phyloP scores from a whole-genome alignment of 2,113 vertebrate genomes.

The Brienomyrus brachyistius region DNA sequence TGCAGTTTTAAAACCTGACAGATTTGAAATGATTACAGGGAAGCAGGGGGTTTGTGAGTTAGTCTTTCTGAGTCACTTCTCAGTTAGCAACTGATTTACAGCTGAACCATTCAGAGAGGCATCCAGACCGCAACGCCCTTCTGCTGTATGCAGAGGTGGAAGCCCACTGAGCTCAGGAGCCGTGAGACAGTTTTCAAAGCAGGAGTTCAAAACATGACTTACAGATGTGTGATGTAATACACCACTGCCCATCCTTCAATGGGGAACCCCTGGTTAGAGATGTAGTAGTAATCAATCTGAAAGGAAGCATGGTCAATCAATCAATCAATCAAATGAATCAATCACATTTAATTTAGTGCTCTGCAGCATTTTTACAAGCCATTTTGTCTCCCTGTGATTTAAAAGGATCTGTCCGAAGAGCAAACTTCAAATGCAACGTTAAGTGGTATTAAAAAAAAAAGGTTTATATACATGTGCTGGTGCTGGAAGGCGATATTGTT shows the following conservation, averaged over 20 bases:
- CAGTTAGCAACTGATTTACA: not conserved
- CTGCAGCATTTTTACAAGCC: not conserved
- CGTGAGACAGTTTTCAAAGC: not conserved
- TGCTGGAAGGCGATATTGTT: not conserved
- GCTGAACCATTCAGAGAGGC: not conserved
- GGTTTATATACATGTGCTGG: not conserved
- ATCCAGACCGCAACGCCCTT: not conserved
- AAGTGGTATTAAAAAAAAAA: not conserved
- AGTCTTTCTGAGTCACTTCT: not conserved
- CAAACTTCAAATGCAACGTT: not conserved
- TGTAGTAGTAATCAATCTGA: conserved; percentile 84
- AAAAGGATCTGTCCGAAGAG: not conserved
- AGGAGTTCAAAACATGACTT: conserved; percentile 42
- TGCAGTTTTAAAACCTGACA: not conserved
- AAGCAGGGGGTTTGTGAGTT: not conserved
- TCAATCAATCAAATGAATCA: not conserved
- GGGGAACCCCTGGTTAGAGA: conserved; percentile 77
- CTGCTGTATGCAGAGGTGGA: not conserved
- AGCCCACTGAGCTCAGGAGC: not conserved
- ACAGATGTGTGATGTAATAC: conserved; percentile 84
- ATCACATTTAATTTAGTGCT: not conserved
- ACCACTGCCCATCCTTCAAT: conserved; percentile 84
- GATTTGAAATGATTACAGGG: not conserved
- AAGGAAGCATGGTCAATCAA: conserved; percentile 24
- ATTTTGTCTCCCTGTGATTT: not conserved